phyloP scores from a whole-genome alignment of 1,140 invertebrate genomes.

The Drosophila oshimai region DNA sequence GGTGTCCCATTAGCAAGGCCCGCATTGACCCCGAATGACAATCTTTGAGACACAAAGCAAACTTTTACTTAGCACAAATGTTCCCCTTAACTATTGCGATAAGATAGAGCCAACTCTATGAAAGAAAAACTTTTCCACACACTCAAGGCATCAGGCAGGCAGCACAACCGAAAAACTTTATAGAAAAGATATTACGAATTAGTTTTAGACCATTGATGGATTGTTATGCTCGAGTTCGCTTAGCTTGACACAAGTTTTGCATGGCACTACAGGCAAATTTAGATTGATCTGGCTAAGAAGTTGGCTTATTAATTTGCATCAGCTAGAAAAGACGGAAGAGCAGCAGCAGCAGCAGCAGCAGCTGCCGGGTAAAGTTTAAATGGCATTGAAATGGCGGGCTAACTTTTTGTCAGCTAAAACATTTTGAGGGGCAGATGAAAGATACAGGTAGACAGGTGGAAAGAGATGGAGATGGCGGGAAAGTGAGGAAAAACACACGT shows the following conservation, averaged over 20 bases:
- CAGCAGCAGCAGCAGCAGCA: slow-evolving; percentile 39
- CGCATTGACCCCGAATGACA: slow-evolving; percentile 43
- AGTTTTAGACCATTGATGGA: slow-evolving; percentile 43
- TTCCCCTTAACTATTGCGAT: slow-evolving; percentile 17
- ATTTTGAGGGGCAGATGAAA: slow-evolving; percentile 45
- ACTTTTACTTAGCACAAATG: slow-evolving; percentile 10
- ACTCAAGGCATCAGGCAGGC: too few relatives aligned
- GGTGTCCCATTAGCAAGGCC: slow-evolving; percentile 24
- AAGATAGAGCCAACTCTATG: slow-evolving; percentile 15
- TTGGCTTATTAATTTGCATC: slow-evolving; percentile 75
- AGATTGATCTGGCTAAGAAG: slow-evolving; percentile 67
- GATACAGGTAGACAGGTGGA: slow-evolving; percentile 2
- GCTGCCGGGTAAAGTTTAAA: slow-evolving; percentile 59
- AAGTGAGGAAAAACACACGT: slow-evolving; percentile 13
- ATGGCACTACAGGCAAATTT: slow-evolving; percentile 53
- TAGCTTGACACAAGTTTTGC: slow-evolving; percentile 49
- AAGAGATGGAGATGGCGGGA: background rate
- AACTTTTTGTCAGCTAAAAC: slow-evolving; percentile 67
- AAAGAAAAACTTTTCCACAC: slow-evolving; percentile 10
- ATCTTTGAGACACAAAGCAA: slow-evolving; percentile 37
- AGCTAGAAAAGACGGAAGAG: slow-evolving; percentile 1
- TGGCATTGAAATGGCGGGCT: slow-evolving; percentile 40
- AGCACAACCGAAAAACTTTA: slow-evolving; percentile 14
- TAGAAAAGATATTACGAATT: slow-evolving; percentile 34
- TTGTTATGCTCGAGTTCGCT: slow-evolving; percentile 40